These are phyloP conservation scores for Ophion ventricosus DNA, from an alignment of 2,888 invertebrate species.

Conservation along the genomic window DNA sequence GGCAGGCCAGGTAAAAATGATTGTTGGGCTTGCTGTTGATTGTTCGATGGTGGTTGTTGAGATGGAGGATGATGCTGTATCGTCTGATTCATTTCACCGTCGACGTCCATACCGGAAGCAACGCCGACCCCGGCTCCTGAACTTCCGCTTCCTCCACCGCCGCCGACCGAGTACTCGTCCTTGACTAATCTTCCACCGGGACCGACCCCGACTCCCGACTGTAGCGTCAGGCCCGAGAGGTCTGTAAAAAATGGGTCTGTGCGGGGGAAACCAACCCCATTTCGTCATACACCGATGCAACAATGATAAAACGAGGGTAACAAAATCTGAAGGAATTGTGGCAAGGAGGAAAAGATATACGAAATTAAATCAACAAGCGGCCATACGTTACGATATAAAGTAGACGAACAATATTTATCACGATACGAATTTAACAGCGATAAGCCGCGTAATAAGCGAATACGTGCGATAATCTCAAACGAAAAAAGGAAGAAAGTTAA, in stretches of 20 bases:
- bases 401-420: slow-evolving; percentile 2
- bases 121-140: slow-evolving; percentile 83
- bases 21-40: slow-evolving; percentile 83
- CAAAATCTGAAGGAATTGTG: slow-evolving; percentile 55
- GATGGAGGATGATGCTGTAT: slow-evolving; percentile 89
- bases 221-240: slow-evolving; percentile 95
- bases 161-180: slow-evolving; percentile 94
- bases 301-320: slow-evolving; percentile 71
- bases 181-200: slow-evolving; percentile 92
- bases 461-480: slow-evolving; percentile 44
- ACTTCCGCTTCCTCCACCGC: slow-evolving; percentile 80
- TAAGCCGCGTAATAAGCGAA: slow-evolving; percentile 49
- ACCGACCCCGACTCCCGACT: slow-evolving; percentile 86
- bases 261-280: slow-evolving; percentile 82
- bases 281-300: slow-evolving; percentile 81
- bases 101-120: slow-evolving; percentile 85
- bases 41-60: slow-evolving; percentile 79
- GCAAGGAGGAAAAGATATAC: slow-evolving; percentile 37
- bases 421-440: slow-evolving; percentile 11
- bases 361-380: slow-evolving; percentile 55
- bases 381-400: slow-evolving; percentile 43
- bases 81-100: slow-evolving; percentile 87
- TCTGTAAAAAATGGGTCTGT: slow-evolving; percentile 86
- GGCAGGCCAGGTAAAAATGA: slow-evolving; percentile 78
- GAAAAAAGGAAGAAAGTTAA: slow-evolving; percentile 11